A percentile compares a stretch with the other conserved stretches of the same genome.
These are phyloP conservation scores for Loriculus beryllinus DNA, from an alignment of 2,797 vertebrate species.

Conservation along the genomic window DNA sequence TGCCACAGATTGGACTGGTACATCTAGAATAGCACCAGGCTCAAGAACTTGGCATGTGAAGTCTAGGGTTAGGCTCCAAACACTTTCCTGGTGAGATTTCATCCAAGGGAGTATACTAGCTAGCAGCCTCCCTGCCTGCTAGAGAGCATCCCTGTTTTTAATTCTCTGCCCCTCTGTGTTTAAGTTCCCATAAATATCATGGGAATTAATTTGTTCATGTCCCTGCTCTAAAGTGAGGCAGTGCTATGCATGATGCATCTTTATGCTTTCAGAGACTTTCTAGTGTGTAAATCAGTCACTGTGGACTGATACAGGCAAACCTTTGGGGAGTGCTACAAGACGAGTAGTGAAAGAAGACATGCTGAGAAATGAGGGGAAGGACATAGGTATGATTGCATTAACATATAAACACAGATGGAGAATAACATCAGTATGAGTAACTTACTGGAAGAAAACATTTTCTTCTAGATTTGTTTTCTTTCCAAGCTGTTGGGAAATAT, in stretches of 20 bases:
- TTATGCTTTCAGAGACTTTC: conserved; percentile 61
- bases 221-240: conserved; percentile 37
- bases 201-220: conserved; percentile 39
- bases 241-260: conserved; percentile 63
- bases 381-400: conserved; percentile 18
- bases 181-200: conserved; percentile 57
- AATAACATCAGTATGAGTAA: neutral
- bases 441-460: conserved; percentile 5
- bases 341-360: neutral
- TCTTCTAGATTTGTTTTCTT: neutral
- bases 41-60: conserved; percentile 29
- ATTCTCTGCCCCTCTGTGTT: conserved; percentile 6
- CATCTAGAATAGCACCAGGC: conserved; percentile 50
- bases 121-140: neutral
- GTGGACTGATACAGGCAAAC: conserved; percentile 15
- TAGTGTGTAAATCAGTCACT: conserved; percentile 70
- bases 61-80: conserved; percentile 27
- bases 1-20: conserved; percentile 57
- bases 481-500: neutral
- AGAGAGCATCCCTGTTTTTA: conserved; percentile 30
- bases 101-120: neutral
- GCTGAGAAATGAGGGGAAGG: conserved; percentile 12
- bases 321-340: conserved; percentile 30
- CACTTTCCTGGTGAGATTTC: conserved; percentile 37
- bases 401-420: neutral